Evolutionary conservation across 1,140 invertebrate genomes (phyloP).

Genomic region (Ostrea edulis): DNA sequence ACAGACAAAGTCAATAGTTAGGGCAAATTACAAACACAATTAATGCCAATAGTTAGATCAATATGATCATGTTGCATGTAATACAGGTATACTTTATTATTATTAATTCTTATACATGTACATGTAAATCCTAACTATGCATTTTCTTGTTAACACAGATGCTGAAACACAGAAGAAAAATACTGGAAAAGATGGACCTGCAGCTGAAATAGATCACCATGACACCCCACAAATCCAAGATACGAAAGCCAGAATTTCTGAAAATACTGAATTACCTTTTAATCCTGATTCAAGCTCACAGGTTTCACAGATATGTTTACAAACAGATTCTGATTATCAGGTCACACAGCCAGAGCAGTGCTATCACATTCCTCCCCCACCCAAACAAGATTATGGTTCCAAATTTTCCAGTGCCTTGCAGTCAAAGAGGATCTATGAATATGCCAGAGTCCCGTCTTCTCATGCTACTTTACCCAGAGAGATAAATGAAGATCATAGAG

Average conservation of each 20-base stretch:
- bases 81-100: no score
- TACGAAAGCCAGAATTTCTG: background rate
- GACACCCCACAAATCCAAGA: background rate
- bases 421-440: conserved; percentile 56
- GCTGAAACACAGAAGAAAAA: conserved; percentile 1
- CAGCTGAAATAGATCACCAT: background rate
- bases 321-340: background rate
- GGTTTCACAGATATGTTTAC: background rate
- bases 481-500: conserved; percentile 53
- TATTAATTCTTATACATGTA: no score
- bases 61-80: no score
- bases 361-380: conserved; percentile 59
- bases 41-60: no score
- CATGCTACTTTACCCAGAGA: conserved; percentile 64
- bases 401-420: background rate
- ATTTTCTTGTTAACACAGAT: no score
- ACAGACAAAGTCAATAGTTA: no score
- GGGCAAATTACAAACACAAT: no score
- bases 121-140: no score
- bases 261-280: background rate
- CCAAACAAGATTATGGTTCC: conserved; percentile 48
- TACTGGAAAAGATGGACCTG: background rate
- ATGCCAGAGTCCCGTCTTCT: conserved; percentile 65
- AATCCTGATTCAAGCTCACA: background rate
- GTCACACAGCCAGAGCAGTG: conserved; percentile 10